phyloP scores from a whole-genome alignment of 2,888 invertebrate species.

The Fabriciana adippe region DNA sequence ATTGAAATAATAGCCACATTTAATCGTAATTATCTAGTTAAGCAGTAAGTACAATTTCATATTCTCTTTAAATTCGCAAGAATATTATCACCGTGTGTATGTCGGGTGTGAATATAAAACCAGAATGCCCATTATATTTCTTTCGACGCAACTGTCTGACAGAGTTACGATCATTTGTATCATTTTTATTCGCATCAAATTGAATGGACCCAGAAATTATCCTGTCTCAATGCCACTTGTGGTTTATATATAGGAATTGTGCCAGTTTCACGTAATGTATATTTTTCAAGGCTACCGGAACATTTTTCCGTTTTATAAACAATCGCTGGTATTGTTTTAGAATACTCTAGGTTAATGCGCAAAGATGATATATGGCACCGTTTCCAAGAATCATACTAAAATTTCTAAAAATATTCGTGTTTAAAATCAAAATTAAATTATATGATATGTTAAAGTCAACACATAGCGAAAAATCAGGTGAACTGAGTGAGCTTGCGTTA shows the following conservation, averaged over 20 bases:
- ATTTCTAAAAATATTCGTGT: neutral
- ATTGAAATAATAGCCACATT: too few species aligned
- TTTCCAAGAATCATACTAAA: constrained; percentile 1
- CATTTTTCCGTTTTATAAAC: constrained; percentile 23
- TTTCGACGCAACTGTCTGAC: constrained; percentile 33
- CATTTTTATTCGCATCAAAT: constrained; percentile 56
- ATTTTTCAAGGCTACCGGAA: constrained; percentile 13
- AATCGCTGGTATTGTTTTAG: constrained; percentile 22
- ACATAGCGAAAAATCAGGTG: too few species aligned
- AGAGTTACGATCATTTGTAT: constrained; percentile 41
- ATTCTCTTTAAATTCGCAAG: constrained; percentile 11
- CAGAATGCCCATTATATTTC: constrained; percentile 23
- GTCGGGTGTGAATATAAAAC: constrained; percentile 14
- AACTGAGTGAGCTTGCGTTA: too few species aligned
- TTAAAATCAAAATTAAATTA: too few species aligned
- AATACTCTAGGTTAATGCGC: constrained; percentile 11
- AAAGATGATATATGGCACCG: constrained; percentile 14
- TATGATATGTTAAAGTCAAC: too few species aligned
- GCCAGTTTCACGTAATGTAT: constrained; percentile 55
- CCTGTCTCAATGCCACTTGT: constrained; percentile 45
- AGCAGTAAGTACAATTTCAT: neutral
- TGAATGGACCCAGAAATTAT: constrained; percentile 64
- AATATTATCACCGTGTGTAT: constrained; percentile 4
- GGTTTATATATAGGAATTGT: constrained; percentile 49
- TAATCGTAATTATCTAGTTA: too few species aligned